Base-by-base conservation (phyloP, 2,113 vertebrate genomes). In the Syngnathus floridae region DNA sequence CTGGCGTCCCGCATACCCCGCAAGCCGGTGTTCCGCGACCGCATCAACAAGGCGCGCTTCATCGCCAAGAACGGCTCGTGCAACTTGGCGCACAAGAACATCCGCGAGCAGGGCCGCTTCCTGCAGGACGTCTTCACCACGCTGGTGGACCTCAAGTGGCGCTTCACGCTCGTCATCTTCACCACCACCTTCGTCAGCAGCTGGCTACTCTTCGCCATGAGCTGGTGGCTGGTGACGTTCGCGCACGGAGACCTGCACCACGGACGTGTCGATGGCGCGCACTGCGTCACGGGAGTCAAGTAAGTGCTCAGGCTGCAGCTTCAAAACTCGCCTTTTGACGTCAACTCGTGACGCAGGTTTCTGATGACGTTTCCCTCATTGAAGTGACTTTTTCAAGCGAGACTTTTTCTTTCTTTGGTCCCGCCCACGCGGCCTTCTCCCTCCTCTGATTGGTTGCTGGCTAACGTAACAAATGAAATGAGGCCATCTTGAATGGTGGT, bases 61-160 rank as follows among this genome's bases (percentile, higher is more conserved):
- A 97, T 99, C 11, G 95, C 95, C 88, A 99, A 99, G 75, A 98
- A 93, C 0, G 97, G 97, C n/a, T 91, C 96, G 0, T 99, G 97
- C 87, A 99, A 98, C 89, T 72, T 98, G 88, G 96, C 97, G 3
- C 95, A 99, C 85, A 98, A 98, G 88, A 99, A 99, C 87, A 98
- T 99, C 84, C 94, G 97, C 0, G 97, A 99, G 84, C 97, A 99
- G 80, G 97, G 96, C 1, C 83, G 97, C 3, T 99, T 99, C 87
- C 88, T 99, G 57, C 97, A 99, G 80, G 97, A 99, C 81, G 95
- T 98, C 19, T 98, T 99, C 91, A 99, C 97, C 82, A 99, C 97
- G 61, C 82, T 99, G 78, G 96, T 99, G 75, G 97, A 99, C 85
- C 92, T 99, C 6, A 98, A 97, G 58, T 99, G 97, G 97, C 93